Percentiles rank a stretch among this genome's conserved stretches.
Conservation (phyloP, 2,797 vertebrate genomes). For the Rhinella marina region DNA sequence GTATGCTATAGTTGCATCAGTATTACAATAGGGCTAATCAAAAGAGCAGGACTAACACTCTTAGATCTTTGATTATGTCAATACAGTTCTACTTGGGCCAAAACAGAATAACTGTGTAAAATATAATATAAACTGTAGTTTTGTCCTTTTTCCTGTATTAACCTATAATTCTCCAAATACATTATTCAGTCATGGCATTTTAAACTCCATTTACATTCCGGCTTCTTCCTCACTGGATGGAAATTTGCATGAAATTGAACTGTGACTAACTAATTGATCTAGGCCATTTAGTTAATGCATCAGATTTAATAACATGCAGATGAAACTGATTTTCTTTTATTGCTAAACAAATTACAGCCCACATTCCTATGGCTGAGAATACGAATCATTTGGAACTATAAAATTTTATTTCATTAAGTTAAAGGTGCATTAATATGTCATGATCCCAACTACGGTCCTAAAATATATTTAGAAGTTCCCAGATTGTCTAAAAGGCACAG, state of each 20-base stretch:
- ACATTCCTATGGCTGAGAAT: conserved; percentile 38
- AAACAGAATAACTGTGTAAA: neutral
- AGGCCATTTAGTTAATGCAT: conserved; percentile 46
- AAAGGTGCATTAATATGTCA: neutral
- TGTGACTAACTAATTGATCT: conserved; percentile 52
- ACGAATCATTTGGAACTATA: conserved; percentile 21
- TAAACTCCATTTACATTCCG: conserved; percentile 43
- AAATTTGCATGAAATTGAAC: conserved; percentile 47
- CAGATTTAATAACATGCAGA: conserved; percentile 50
- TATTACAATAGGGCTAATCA: neutral
- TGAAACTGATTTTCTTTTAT: conserved; percentile 50
- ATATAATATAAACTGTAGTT: neutral
- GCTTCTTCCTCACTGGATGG: conserved; percentile 25
- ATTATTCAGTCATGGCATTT: conserved; percentile 48
- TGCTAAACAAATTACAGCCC: conserved; percentile 43
- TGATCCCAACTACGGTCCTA: neutral
- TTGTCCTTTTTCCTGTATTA: conserved; percentile 39
- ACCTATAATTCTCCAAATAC: conserved; percentile 35
- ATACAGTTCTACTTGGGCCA: neutral
- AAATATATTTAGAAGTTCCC: neutral
- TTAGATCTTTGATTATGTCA: neutral
- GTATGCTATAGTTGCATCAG: too few species aligned
- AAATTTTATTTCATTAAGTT: conserved; percentile 27
- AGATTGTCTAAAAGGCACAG: neutral
- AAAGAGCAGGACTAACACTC: neutral